Percentiles rank a stretch among this genome's conserved stretches.
phyloP scores from a whole-genome alignment of 2,113 vertebrate genomes.

The Lynx canadensis region DNA sequence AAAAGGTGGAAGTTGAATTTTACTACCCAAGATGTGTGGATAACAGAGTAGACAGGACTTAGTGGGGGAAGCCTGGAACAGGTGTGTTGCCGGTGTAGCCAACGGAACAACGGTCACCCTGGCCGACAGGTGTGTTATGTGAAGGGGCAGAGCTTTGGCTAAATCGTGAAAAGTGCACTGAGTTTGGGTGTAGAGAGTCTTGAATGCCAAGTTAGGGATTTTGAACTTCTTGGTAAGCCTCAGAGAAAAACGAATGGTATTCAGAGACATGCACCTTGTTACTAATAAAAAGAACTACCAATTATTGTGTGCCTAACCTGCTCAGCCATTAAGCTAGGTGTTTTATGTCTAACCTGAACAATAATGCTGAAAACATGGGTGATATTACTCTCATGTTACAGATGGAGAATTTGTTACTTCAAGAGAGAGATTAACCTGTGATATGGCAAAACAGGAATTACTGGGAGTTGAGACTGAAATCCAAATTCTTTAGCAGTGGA shows the following conservation, averaged over 20 bases:
- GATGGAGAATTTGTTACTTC: neutral
- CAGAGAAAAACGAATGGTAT: neutral
- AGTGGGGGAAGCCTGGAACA: neutral
- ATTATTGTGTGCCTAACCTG: neutral
- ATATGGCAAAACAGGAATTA: neutral
- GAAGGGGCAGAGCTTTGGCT: neutral
- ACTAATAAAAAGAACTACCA: neutral
- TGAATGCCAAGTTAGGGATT: neutral
- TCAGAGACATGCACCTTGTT: neutral
- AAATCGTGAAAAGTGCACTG: neutral
- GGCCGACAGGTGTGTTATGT: neutral
- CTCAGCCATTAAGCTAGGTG: neutral
- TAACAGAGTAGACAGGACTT: neutral
- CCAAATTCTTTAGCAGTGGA: neutral
- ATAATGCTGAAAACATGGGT: neutral
- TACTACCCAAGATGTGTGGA: neutral
- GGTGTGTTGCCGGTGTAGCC: fast-evolving
- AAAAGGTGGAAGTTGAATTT: neutral
- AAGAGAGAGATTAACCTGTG: neutral
- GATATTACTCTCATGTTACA: neutral
- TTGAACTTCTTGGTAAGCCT: neutral
- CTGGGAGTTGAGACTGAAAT: neutral
- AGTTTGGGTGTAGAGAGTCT: neutral
- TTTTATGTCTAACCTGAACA: neutral
- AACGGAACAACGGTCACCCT: fast-evolving